These are phyloP conservation scores for Aspidiotus rigidus DNA, from an alignment of 2,888 invertebrate species.

Conservation along the genomic window DNA sequence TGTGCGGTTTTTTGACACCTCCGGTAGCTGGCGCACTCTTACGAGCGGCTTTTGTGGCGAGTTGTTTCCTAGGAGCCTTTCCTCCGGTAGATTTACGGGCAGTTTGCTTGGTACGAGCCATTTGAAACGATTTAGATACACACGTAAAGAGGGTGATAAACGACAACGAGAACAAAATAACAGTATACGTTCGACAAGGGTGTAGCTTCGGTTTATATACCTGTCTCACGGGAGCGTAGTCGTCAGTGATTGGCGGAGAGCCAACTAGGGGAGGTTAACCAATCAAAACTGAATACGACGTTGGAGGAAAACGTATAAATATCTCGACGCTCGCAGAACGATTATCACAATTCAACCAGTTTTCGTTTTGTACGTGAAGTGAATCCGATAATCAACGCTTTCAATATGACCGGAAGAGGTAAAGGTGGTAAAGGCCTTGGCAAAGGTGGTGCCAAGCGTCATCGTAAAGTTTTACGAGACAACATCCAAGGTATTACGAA, in stretches of 20 bases:
- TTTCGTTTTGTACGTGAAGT: too few species aligned
- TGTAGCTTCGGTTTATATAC: too few species aligned
- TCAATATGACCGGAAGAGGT: slow-evolving; percentile 64
- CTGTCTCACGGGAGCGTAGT: too few species aligned
- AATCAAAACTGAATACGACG: too few species aligned
- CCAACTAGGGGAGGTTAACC: too few species aligned
- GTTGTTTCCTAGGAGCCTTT: slow-evolving; percentile 49
- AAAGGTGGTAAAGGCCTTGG: slow-evolving; percentile 71
- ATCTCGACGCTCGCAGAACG: too few species aligned
- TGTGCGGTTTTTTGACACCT: slow-evolving; percentile 50
- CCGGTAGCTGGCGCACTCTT: slow-evolving; percentile 49
- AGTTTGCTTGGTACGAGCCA: slow-evolving; percentile 52
- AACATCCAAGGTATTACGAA: slow-evolving; percentile 55
- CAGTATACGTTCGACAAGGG: too few species aligned
- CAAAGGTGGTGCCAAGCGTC: slow-evolving; percentile 72
- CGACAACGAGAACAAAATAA: too few species aligned
- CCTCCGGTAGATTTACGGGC: slow-evolving; percentile 51
- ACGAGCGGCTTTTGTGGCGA: slow-evolving; percentile 49
- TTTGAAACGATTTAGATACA: slow-evolving; percentile 36
- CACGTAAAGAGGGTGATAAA: neutral
- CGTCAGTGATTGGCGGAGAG: too few species aligned
- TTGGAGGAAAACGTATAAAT: too few species aligned
- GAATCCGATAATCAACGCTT: too few species aligned
- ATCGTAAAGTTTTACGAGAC: slow-evolving; percentile 62
- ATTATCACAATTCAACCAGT: too few species aligned